Evolutionary conservation across 2,888 invertebrate genomes (phyloP), one percentile per base, ranked within the genome.

Genomic region (Aleiodes testaceus): DNA sequence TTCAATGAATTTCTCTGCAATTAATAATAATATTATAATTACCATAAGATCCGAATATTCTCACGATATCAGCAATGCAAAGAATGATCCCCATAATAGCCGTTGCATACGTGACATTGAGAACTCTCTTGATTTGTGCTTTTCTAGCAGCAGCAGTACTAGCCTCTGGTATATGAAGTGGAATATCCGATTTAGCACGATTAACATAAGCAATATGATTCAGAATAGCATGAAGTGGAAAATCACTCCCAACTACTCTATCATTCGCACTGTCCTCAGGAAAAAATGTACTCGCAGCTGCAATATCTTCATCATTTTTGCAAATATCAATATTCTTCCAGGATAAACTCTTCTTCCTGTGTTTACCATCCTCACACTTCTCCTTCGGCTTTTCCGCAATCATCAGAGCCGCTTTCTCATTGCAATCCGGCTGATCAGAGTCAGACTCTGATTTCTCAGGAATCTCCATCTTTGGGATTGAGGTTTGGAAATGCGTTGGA

Each of bases 161-260:
- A 14, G 81, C 79, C 74, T 86, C 86, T 49, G 85, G 79, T 74
- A 87, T 82, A 72, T 87, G 85, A 71, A 87, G 70, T 26, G 85
- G 85, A 12, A 81, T 80, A 69, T 85, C 84, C 42, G 85, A 80
- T 79, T 85, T 86, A 7, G 89, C 86, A 79, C 89, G 87, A 81
- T 89, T 89, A 66, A 89, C 89, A 76, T 89, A 89, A 12, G 90
- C 90, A 67, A 90, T 90, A 77, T 90, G 90, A 80, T 89, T 89
- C 70, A 90, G 79, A 77, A 90, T 89, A 18, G 89, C 89, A 66
- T 89, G 88, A 64, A 90, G 85, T 2, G 89, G 89, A 70, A 89
- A 84, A 74, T 88, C 88, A 72, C 74, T 72, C 79, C 83, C 84
- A 80, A 78, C 75, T 20, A 81, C 76, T 76, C 79, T 79, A 42